Evolutionary conservation across 2,113 vertebrate species (phyloP).

Genomic region (Podarcis cretensis): DNA sequence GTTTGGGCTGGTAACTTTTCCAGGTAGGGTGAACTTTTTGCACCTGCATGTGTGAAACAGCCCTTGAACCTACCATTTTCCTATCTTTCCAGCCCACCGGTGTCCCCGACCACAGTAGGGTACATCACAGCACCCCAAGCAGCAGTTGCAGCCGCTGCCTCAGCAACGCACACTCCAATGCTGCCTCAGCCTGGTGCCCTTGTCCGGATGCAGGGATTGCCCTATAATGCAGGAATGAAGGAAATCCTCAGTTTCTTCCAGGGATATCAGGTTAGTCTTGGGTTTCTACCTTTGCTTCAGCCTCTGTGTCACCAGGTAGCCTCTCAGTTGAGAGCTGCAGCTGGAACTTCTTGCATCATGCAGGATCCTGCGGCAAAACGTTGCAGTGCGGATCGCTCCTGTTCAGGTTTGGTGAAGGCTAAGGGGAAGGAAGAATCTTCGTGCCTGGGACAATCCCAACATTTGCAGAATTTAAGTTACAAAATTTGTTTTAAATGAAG

Average conservation of each 20-base stretch:
- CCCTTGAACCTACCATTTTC: background rate
- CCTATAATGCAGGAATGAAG: conserved; percentile 93
- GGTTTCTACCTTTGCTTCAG: rapidly evolving
- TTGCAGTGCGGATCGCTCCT: background rate
- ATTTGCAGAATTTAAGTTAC: background rate
- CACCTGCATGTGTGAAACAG: background rate
- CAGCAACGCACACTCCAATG: conserved; percentile 78
- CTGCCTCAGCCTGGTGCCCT: conserved; percentile 88
- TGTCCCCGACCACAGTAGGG: conserved; percentile 91
- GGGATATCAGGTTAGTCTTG: conserved; percentile 90
- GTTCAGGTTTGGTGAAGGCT: background rate
- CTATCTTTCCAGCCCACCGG: conserved; percentile 84
- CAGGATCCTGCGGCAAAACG: background rate
- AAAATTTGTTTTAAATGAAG: too few relatives aligned
- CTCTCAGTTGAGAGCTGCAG: background rate
- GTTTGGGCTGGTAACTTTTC: too few relatives aligned
- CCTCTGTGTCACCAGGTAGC: background rate
- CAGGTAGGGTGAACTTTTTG: too few relatives aligned
- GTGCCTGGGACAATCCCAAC: background rate
- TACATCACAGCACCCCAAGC: conserved; percentile 91
- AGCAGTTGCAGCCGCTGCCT: conserved; percentile 85
- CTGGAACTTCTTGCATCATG: too few relatives aligned
- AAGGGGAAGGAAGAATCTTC: background rate
- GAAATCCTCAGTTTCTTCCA: conserved; percentile 98
- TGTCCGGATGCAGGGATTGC: conserved; percentile 96